Evolutionary conservation across 2,888 invertebrate species (phyloP).

Genomic region (Tachina lurida): DNA sequence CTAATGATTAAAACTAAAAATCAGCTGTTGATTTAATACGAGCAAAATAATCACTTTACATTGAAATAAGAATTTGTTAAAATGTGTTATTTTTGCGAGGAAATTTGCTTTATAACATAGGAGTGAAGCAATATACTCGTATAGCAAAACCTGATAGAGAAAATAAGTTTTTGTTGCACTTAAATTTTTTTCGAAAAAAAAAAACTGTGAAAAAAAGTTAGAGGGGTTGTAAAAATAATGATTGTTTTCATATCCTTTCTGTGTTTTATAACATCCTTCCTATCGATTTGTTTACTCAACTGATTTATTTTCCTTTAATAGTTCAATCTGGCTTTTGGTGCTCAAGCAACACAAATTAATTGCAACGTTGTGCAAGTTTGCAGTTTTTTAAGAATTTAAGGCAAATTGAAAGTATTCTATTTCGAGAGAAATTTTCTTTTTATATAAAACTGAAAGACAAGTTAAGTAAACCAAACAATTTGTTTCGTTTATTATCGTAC

Average conservation of each 20-base stretch:
- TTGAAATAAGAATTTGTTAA: not conserved
- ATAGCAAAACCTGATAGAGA: not conserved
- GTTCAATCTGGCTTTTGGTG: constrained; percentile 6
- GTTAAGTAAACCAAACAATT: too few relatives aligned
- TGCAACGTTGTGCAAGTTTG: not conserved
- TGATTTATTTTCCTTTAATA: constrained; percentile 8
- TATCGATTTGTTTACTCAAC: constrained; percentile 5
- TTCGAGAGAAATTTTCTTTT: too few relatives aligned
- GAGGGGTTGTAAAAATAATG: not conserved
- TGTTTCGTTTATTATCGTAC: too few relatives aligned
- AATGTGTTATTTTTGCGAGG: not conserved
- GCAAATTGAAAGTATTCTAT: not conserved
- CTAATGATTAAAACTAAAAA: constrained; percentile 12
- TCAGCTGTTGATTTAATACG: constrained; percentile 8
- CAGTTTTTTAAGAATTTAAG: not conserved
- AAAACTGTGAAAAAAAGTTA: not conserved
- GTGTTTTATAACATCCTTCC: not conserved
- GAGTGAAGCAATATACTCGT: not conserved
- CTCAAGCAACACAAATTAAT: constrained; percentile 14
- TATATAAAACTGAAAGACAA: too few relatives aligned
- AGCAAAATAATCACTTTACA: not conserved
- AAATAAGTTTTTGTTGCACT: not conserved
- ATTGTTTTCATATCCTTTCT: not conserved
- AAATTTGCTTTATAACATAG: not conserved
- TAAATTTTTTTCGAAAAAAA: not conserved